Conservation (phyloP, 2,797 vertebrate species). For the Cossypha niveicapilla region DNA sequence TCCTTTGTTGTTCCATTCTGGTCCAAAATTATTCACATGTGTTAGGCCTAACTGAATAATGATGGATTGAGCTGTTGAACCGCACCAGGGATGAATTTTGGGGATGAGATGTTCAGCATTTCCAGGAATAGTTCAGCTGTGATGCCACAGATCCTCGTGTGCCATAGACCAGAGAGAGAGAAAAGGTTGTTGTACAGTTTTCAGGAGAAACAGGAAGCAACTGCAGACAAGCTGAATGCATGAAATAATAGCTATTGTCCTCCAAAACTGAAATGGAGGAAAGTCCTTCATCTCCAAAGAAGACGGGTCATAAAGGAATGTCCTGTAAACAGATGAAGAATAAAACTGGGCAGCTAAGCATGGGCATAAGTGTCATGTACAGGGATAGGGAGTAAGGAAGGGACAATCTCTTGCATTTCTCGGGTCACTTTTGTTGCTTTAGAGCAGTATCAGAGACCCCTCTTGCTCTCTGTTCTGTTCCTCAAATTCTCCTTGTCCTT, state of each 20-base stretch:
- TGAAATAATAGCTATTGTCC: neutral
- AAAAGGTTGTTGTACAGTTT: neutral
- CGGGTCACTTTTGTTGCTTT: neutral
- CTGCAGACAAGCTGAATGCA: neutral
- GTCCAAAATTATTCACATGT: neutral
- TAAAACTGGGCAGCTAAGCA: neutral
- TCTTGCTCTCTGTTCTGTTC: neutral
- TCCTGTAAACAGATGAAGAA: neutral
- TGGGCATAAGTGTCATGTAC: fast-evolving
- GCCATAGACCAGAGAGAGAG: neutral
- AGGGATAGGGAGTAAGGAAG: neutral
- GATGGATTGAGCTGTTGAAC: neutral
- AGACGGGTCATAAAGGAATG: neutral
- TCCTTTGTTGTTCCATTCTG: neutral
- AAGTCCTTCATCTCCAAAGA: neutral
- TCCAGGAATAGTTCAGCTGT: neutral
- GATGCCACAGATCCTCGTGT: neutral
- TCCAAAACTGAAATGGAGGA: neutral
- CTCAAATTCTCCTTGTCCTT: neutral
- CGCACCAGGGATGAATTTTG: neutral
- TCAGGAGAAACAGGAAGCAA: neutral
- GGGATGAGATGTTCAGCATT: neutral
- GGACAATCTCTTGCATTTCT: neutral
- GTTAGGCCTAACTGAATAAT: neutral
- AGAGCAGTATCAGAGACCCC: neutral